Evolutionary conservation across 2,113 vertebrate species (phyloP), one percentile per base, ranked within the genome.

Genomic region (Gobio gobio): DNA sequence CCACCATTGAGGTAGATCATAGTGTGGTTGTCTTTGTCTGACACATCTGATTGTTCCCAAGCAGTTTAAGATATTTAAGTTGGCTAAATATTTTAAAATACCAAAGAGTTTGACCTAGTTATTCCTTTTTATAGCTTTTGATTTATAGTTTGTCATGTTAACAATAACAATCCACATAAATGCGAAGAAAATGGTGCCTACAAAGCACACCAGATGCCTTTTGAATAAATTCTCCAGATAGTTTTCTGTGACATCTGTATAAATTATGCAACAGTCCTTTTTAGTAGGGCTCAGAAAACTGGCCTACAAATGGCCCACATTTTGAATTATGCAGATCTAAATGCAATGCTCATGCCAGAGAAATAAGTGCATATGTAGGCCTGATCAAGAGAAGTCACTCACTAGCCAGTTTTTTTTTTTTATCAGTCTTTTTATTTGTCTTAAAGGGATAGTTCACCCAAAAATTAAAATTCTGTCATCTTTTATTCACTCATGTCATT

Each of bases 141-240:
- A 49, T 77, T 74, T 54, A 18, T 70, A 36, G 16, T 59, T 70
- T 56, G 58, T 58, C 7, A 20, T 40, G 2, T 40, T 58, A 24
- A 33, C 14, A 4, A n/a, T 47, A 24, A 49, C 10, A 1, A n/a
- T 56, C 40, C 45, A 22, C 26, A 33, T 54, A 58, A 49, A n/a
- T 16, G 36, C 9, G 29, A 56, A 16, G 36, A 54, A 64, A 76
- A 26, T 22, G 8, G 64, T 29, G 82, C 43, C 61, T 33, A 85
- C 51, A 59, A 43, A 78, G 54, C 45, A 47, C 61, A 74, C 54
- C 43, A 4, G 66, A 77, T 64, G 33, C 54, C 76, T 83, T 84
- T 81, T 51, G 36, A 40, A 49, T 18, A 87, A 88, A 88, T 87
- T 70, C 36, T 51, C 64, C 78, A 82, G 72, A 86, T 89, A 72